Base-by-base conservation (phyloP, 2,113 vertebrate genomes). In the Strix uralensis region DNA sequence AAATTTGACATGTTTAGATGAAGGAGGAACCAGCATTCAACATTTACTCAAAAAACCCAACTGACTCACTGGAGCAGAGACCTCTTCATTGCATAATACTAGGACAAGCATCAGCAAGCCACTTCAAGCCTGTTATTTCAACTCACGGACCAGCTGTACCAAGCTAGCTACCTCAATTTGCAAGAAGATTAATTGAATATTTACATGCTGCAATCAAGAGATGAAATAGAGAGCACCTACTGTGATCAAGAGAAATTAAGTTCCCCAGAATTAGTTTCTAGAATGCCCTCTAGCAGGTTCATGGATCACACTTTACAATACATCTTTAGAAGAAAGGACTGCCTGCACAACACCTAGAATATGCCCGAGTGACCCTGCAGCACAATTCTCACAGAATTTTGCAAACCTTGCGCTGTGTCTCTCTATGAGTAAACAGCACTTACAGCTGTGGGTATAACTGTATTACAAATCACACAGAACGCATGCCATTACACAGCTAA, bases 391-490 rank as follows among this genome's bases (percentile, higher is more conserved):
- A 36, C 4, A 51, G 38, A 73, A 73, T 44, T 91, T 15, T 67
- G 69, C 32, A 74, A 74, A 52, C 17, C 14, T 20, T 38, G 20
- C 0, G 11, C 6, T 2, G 0, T 7, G 13, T 29, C 25, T 80
- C 51, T 54, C 4, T 18, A 6, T 12, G 17, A 74, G 25, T 15
- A 11, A 75, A 66, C 9, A 72, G 5, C 51, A 61, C 32, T 3
- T 38, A 32, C 3, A 69, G 44, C 49, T 47, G 49, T 3, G 8
- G 23, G 13, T 26, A 1, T 15, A 85, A 46, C 8, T 19, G 17
- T 54, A 29, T 13, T 13, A 81, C 25, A 79, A 34, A 73, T 9
- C 21, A 61, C 0, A 0, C 5, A 49, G 44, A 54, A 5, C 19
- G 44, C 0, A 0, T 3, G 15, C 30, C 34, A 34, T n/a, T 17